Evolutionary conservation across 64 coral and sea anemone genomes (phyloP), one percentile per base, ranked within the genome.

Genomic region (Montipora capricornis): DNA sequence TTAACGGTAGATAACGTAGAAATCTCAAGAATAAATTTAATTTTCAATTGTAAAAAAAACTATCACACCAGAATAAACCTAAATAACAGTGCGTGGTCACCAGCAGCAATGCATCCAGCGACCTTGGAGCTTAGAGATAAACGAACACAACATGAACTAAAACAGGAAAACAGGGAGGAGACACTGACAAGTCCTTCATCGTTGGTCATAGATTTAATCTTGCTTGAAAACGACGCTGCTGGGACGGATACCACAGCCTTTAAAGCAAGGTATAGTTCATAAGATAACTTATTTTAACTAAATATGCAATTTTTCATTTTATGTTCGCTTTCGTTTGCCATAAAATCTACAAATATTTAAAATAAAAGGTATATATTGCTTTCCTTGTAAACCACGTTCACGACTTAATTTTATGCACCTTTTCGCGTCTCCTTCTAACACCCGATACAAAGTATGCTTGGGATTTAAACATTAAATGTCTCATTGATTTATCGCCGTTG

Each of bases 241-340:
- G 46, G 50, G 5, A 47, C 45, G 50, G 82, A 86, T 22, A 1
- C 20, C 8, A 70, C 45, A 14, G 46, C 62, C 17, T 44, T 86
- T 71, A 71, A 86, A 13, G 17, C n/a, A 86, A 86, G 82, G 82
- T 86, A 86, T 12, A 61, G n/a, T 82, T 11, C 12, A 62, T 52
- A 14, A 52, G 8, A 55, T 67, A 37, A 37, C 37, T 37, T 37
- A 37, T 37, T 37, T 37, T 37, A 57, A 57, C 53, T 57, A 57
- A 57, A 57, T 11, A 8, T 57, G 53, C 6, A 57, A 57, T 11
- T 6, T 6, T 8, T 57, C 6, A 6, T 57, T 57, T 57, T 57
- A 8, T 57, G 11, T 57, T 57, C 53, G 6, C 11, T 37, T 37
- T 37, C 37, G 1, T 37, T 37, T 37, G 37, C 37, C 37, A 37